Evolutionary conservation across 2,888 invertebrate species (phyloP), one percentile per base, ranked within the genome.

Genomic region (Aquatica leii): DNA sequence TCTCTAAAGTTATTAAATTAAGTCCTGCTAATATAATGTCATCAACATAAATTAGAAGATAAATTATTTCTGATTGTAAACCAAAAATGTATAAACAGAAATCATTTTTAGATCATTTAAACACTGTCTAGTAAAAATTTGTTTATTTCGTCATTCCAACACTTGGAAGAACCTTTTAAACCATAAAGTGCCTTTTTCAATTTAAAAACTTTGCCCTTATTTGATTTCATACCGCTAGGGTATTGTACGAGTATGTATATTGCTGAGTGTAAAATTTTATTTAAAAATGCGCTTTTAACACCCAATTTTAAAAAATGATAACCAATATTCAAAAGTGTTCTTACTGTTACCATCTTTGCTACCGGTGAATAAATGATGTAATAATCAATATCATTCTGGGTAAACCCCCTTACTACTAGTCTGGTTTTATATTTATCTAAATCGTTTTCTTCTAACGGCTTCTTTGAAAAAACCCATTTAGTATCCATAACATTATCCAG

Each of bases 241-340:
- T 35, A 41, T 35, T n/a, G 21, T 17, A n/a, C n/a, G n/a, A n/a
- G n/a, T n/a, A 34, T 62, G 9, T 31, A 49, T 15, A 12, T 49
- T 17, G 58, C 48, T 9, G 31, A 21, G 14, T 46, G 24, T 14
- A 67, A 31, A 14, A 15, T 58, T 9, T 59, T 62, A 58, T 67
- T 62, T 12, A 65, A 35, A 50, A 61, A 67, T 0, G 58, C 43
- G 12, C 40, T 59, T 21, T 40, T 40, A 12, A 64, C 15, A 51
- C 59, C 63, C 1, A 60, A 11, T 52, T 60, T 61, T 12, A 43
- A 35, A 40, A 40, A 40, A 40, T 40, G 18, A 24, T 21, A 43
- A 15, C 46, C 46, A 17, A 57, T 9, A 15, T 21, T 46, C 24
- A 57, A 24, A 24, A 57, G 9, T 24, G 24, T 43, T 17, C 56